Percentiles rank a stretch among this genome's conserved stretches.
These are phyloP conservation scores for Melanotaenia parkinsoni DNA, from an alignment of 2,797 vertebrate species.

Conservation along the genomic window DNA sequence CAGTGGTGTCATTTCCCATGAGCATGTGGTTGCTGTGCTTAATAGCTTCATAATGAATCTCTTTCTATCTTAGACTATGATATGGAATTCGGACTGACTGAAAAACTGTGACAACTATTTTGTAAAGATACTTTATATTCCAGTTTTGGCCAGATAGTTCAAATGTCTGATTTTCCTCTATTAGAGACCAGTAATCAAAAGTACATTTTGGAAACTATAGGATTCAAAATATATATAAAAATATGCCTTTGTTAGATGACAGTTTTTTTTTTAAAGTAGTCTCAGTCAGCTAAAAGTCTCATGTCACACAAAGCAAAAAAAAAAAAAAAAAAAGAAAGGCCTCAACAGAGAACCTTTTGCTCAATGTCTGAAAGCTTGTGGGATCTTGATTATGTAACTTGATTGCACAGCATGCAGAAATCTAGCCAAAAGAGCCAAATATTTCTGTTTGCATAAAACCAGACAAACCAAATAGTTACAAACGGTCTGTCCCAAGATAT, in stretches of 20 bases:
- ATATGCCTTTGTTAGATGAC: constrained; percentile 4
- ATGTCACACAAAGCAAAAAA: background rate
- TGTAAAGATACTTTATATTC: constrained; percentile 21
- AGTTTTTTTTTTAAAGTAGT: background rate
- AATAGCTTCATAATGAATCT: background rate
- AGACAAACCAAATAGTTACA: constrained; percentile 2
- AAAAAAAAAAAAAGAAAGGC: background rate
- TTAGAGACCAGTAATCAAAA: background rate
- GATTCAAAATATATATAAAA: constrained; percentile 10
- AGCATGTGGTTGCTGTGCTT: constrained; percentile 28
- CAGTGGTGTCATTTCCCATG: constrained; percentile 43
- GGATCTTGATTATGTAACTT: background rate
- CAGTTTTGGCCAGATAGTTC: constrained; percentile 4
- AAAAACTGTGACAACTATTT: background rate
- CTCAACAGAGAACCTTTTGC: background rate
- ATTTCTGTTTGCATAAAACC: constrained; percentile 1
- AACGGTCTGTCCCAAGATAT: background rate
- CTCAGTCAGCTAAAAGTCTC: background rate
- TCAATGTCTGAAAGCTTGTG: background rate
- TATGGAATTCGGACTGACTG: background rate
- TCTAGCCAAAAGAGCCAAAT: background rate
- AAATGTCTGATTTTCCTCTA: background rate
- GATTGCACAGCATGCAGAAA: background rate
- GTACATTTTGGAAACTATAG: constrained; percentile 13
- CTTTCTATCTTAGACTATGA: background rate